Conservation (phyloP, 2,113 vertebrate species). For the Catagonus wagneri region DNA sequence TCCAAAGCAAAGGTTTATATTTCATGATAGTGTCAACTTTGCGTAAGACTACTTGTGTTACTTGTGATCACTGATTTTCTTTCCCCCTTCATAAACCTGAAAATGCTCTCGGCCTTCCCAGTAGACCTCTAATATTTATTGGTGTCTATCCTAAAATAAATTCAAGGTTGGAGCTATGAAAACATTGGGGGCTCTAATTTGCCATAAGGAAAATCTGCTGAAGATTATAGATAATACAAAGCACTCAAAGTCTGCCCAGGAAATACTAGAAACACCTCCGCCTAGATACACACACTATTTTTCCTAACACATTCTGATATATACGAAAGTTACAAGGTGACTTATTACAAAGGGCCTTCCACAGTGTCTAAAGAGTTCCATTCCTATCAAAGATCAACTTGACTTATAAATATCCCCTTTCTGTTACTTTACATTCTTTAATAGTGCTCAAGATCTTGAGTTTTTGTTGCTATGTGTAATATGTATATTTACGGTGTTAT, state of each 20-base stretch:
- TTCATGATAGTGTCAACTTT: constrained; percentile 89
- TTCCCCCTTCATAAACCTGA: constrained; percentile 91
- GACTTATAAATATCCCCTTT: neutral
- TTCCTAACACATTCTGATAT: neutral
- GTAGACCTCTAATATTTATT: constrained; percentile 91
- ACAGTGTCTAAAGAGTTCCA: neutral
- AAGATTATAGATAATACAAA: constrained; percentile 59
- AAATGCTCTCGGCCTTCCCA: constrained; percentile 87
- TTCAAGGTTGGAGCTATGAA: constrained; percentile 91
- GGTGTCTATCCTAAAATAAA: constrained; percentile 91
- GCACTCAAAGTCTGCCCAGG: constrained; percentile 43
- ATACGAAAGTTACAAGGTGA: neutral
- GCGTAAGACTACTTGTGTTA: constrained; percentile 87
- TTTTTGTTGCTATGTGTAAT: neutral
- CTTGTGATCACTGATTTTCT: constrained; percentile 91
- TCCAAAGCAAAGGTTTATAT: constrained; percentile 86
- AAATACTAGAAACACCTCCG: neutral
- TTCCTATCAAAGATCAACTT: neutral
- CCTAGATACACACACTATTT: neutral
- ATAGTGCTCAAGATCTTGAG: neutral
- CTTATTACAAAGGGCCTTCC: neutral
- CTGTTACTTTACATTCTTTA: neutral
- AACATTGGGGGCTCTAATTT: constrained; percentile 82
- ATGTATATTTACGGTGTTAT: neutral
- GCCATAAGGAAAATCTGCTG: constrained; percentile 44